Percentiles rank a stretch among this genome's conserved stretches.
Conservation (phyloP, 1,140 invertebrate species). For the Parasteatoda tepidariorum region DNA sequence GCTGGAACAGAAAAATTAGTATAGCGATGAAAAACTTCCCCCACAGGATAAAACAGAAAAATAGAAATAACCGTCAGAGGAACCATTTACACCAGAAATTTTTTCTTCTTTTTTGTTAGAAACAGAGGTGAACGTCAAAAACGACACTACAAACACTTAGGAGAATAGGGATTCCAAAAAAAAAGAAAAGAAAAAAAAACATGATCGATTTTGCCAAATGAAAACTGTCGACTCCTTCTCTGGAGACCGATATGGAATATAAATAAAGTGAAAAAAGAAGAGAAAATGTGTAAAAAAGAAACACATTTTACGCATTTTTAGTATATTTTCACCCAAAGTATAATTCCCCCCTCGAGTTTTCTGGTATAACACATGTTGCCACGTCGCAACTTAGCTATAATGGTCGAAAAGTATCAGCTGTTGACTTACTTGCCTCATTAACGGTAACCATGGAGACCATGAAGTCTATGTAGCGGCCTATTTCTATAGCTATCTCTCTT, state of each 20-base stretch:
- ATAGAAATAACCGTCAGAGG: too few relatives aligned
- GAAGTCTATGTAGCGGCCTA: neutral
- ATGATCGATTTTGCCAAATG: neutral
- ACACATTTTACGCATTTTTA: too few relatives aligned
- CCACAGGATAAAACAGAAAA: too few relatives aligned
- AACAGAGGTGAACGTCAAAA: too few relatives aligned
- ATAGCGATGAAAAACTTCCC: too few relatives aligned
- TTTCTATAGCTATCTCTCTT: neutral
- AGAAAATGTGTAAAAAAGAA: too few relatives aligned
- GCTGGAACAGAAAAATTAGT: too few relatives aligned
- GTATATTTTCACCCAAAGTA: neutral
- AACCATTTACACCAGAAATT: too few relatives aligned
- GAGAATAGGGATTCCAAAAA: neutral
- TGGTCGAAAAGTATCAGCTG: constrained; percentile 28
- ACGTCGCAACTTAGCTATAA: constrained; percentile 36
- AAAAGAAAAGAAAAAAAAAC: too few relatives aligned
- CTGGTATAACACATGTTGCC: neutral
- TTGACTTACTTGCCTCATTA: constrained; percentile 42
- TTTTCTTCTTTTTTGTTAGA: too few relatives aligned
- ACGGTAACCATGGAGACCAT: constrained; percentile 24
- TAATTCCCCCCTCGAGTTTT: neutral
- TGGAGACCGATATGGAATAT: neutral
- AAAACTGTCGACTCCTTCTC: neutral
- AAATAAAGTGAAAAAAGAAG: neutral
- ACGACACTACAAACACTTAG: neutral